These are phyloP conservation scores for Lepidotrigona ventralis DNA, from an alignment of 1,140 invertebrate genomes.

Conservation along the genomic window DNA sequence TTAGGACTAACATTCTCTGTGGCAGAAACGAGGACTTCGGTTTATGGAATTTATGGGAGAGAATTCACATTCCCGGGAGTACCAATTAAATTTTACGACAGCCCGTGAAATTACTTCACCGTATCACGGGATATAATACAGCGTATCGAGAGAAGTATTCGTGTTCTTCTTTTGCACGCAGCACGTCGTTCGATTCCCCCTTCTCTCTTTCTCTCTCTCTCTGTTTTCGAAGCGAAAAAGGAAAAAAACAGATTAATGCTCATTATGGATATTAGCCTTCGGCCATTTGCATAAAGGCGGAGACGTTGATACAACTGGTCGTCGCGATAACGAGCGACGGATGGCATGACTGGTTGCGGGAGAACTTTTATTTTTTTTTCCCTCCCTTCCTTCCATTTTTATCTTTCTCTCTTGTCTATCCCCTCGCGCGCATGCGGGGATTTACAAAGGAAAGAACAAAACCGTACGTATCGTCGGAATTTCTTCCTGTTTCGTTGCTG, in stretches of 20 bases:
- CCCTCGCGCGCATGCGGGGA: not conserved
- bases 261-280: constrained; percentile 73
- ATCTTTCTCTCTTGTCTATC: constrained; percentile 24
- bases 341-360: constrained; percentile 34
- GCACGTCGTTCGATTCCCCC: not conserved
- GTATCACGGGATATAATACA: not conserved
- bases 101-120: constrained; percentile 18
- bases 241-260: constrained; percentile 67
- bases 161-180: constrained; percentile 6
- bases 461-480: not conserved
- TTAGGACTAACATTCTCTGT: not conserved
- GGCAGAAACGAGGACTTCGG: not conserved
- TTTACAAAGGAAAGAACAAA: not conserved
- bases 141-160: constrained; percentile 3
- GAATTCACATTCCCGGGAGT: constrained; percentile 16
- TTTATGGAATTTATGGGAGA: not conserved
- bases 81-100: constrained; percentile 32
- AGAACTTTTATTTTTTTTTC: constrained; percentile 46
- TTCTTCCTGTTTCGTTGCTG: not conserved
- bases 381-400: constrained; percentile 19
- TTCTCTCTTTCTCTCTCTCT: too few species aligned
- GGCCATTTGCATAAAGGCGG: constrained; percentile 74
- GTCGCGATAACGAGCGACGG: constrained; percentile 61
- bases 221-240: constrained; percentile 48
- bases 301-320: constrained; percentile 66